Conservation (phyloP, 2,113 vertebrate species). For the Meles meles region DNA sequence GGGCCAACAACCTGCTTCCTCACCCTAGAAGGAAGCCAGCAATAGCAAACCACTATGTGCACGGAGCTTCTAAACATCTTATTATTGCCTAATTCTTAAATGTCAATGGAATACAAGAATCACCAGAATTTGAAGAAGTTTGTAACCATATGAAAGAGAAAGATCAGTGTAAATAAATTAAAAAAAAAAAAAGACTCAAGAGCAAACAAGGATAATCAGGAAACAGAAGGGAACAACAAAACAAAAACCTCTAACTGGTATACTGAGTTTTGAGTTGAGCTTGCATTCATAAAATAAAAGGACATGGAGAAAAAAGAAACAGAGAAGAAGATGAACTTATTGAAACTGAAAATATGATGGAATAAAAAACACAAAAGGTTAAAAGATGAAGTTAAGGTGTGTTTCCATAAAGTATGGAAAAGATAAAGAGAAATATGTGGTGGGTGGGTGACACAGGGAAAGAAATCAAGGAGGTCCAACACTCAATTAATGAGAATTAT, state of each 20-base stretch:
- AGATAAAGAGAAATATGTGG: neutral
- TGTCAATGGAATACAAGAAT: neutral
- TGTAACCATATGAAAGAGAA: neutral
- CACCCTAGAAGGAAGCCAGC: neutral
- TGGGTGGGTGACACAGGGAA: fast-evolving
- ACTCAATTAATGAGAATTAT: neutral
- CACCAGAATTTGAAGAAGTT: neutral
- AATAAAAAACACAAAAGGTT: neutral
- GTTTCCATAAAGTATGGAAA: neutral
- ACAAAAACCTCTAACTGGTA: neutral
- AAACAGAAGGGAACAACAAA: conserved; percentile 10
- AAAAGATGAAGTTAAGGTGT: neutral
- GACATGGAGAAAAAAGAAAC: neutral
- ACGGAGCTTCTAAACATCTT: neutral
- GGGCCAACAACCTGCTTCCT: neutral
- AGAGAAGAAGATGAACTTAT: neutral
- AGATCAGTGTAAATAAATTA: neutral
- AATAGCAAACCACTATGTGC: neutral
- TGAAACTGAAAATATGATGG: neutral
- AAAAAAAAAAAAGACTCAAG: neutral
- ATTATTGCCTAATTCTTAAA: neutral
- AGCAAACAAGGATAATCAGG: neutral
- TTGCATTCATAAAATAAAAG: neutral
- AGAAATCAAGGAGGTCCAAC: neutral
- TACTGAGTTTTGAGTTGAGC: neutral